Evolutionary conservation across 1,140 invertebrate genomes (phyloP).

Genomic region (Cecropterus lyciades): DNA sequence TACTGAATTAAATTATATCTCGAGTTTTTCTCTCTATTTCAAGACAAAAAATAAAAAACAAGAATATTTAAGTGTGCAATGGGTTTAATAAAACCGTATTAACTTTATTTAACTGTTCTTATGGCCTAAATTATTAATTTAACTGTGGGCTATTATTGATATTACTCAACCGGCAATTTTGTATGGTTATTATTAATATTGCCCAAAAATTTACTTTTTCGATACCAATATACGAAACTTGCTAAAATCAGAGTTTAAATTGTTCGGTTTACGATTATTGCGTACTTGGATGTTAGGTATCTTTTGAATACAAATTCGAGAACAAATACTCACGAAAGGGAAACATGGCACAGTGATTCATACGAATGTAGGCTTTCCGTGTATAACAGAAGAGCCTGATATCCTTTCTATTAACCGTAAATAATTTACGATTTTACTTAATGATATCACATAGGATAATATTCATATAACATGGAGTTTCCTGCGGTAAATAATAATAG

Average conservation of each 20-base stretch:
- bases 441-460: conserved; percentile 16
- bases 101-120: conserved; percentile 1
- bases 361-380: conserved; percentile 38
- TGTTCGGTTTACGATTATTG: conserved; percentile 74
- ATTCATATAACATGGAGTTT: conserved; percentile 44
- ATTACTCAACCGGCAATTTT: not conserved
- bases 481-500: conserved; percentile 43
- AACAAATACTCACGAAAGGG: conserved; percentile 30
- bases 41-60: not conserved
- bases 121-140: not conserved
- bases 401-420: not conserved
- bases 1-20: too few species aligned
- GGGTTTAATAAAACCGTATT: not conserved
- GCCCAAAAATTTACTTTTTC: not conserved
- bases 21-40: not conserved
- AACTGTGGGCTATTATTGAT: conserved; percentile 2
- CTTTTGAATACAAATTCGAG: conserved; percentile 73
- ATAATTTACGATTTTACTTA: conserved; percentile 23
- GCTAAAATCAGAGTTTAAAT: conserved; percentile 71
- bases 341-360: conserved; percentile 44
- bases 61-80: not conserved
- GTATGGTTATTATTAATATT: conserved; percentile 1
- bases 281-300: conserved; percentile 67
- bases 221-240: conserved; percentile 48
- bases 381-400: not conserved